These are phyloP conservation scores for Lucilia cuprina DNA, from an alignment of 1,140 invertebrate species.

Conservation along the genomic window DNA sequence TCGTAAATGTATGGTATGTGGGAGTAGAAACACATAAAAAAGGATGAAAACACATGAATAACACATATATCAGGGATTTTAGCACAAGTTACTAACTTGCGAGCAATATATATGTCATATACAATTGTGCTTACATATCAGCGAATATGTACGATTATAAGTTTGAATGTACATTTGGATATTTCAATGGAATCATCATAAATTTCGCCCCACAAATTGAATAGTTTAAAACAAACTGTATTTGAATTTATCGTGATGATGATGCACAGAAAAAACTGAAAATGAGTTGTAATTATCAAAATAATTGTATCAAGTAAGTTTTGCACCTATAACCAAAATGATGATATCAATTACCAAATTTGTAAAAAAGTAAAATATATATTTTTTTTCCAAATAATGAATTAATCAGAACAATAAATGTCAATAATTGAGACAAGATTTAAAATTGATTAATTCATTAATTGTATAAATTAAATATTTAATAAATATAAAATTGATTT, in stretches of 20 bases:
- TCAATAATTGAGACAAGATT: too few relatives aligned
- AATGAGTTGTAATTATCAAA: too few relatives aligned
- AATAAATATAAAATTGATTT: too few relatives aligned
- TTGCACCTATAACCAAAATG: too few relatives aligned
- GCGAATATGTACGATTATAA: not conserved
- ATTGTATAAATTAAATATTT: too few relatives aligned
- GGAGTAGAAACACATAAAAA: constrained; percentile 13
- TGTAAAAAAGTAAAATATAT: too few relatives aligned
- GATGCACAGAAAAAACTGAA: too few relatives aligned
- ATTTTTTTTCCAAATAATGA: too few relatives aligned
- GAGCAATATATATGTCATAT: not conserved
- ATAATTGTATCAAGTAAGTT: too few relatives aligned
- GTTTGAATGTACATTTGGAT: not conserved
- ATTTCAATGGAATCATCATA: not conserved
- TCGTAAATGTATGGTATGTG: not conserved
- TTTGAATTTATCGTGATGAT: not conserved
- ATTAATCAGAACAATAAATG: too few relatives aligned
- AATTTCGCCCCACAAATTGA: constrained; percentile 16
- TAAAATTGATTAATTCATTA: too few relatives aligned
- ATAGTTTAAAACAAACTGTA: not conserved
- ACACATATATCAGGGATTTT: constrained; percentile 26
- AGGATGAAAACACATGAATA: not conserved
- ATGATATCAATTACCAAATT: too few relatives aligned
- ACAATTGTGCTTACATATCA: not conserved
- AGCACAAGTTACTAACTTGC: not conserved